Conservation (phyloP, 2,113 vertebrate genomes). For the Delphinus delphis region DNA sequence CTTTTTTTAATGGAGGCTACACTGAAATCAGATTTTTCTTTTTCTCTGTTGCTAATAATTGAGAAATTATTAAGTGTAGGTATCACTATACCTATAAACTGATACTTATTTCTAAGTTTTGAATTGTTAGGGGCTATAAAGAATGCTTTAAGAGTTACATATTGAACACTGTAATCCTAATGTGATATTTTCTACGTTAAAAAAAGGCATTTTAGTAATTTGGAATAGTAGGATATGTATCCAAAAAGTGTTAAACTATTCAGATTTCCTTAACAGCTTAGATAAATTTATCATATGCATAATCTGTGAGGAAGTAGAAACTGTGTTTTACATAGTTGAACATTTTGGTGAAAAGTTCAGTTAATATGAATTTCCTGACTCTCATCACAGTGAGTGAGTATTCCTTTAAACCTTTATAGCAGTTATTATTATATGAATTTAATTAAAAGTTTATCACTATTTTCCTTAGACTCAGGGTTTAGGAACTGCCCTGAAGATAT, state of each 20-base stretch:
- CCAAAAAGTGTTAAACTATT: background rate
- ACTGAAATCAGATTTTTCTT: slow-evolving; percentile 20
- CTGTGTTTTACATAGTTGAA: background rate
- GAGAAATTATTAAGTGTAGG: slow-evolving; percentile 16
- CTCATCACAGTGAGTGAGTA: background rate
- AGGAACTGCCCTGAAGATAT: slow-evolving; percentile 96
- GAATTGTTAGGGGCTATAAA: background rate
- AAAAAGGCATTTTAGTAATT: background rate
- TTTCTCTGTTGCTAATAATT: background rate
- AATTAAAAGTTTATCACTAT: background rate
- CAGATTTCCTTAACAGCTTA: background rate
- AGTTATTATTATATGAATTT: background rate
- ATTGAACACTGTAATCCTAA: background rate
- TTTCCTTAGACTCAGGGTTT: slow-evolving; percentile 93
- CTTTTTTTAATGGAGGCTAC: slow-evolving; percentile 3
- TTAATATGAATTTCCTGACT: background rate
- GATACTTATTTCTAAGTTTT: background rate
- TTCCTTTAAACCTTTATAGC: background rate
- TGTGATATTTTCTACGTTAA: background rate
- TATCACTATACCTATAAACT: background rate
- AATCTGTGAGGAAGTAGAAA: background rate
- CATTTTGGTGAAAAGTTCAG: background rate
- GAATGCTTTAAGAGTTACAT: background rate
- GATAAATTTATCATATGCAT: background rate
- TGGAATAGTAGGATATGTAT: background rate